Percentiles rank a stretch among this genome's conserved stretches.
phyloP scores from a whole-genome alignment of 92 coral and sea anemone genomes.

The Porites cylindrica region DNA sequence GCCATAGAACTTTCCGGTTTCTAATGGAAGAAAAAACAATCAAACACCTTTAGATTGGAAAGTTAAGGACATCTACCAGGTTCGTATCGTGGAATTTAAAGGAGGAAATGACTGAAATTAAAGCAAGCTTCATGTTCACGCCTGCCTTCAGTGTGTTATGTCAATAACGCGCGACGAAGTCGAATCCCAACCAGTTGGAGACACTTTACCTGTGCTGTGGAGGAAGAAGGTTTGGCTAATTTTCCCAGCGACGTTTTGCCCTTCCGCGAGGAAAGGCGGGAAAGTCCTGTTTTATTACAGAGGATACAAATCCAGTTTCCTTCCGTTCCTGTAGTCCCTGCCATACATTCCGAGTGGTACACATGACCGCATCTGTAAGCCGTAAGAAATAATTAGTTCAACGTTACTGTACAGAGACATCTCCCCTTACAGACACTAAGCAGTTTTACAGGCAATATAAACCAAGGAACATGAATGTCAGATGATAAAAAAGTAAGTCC shows the following conservation, averaged over 20 bases:
- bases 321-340: constrained; percentile 75
- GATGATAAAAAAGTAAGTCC: too few species aligned
- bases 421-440: neutral
- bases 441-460: too few species aligned
- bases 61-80: too few species aligned
- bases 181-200: too few species aligned
- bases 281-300: constrained; percentile 87
- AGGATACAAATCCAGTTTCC: constrained; percentile 83
- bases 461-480: neutral
- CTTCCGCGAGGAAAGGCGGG: constrained; percentile 68
- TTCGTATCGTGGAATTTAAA: too few species aligned
- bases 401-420: neutral
- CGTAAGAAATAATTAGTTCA: neutral
- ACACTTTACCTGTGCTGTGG: constrained; percentile 11
- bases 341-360: neutral
- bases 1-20: constrained; percentile 17
- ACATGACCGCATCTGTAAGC: neutral
- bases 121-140: too few species aligned
- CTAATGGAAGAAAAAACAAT: neutral
- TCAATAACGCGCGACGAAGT: too few species aligned
- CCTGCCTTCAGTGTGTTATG: too few species aligned
- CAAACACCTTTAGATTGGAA: too few species aligned
- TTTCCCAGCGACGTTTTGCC: constrained; percentile 51
- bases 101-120: too few species aligned
- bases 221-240: constrained; percentile 11